A percentile compares a stretch with the other conserved stretches of the same genome.
phyloP scores from a whole-genome alignment of 2,797 vertebrate species.

The Onychomys arenicola region DNA sequence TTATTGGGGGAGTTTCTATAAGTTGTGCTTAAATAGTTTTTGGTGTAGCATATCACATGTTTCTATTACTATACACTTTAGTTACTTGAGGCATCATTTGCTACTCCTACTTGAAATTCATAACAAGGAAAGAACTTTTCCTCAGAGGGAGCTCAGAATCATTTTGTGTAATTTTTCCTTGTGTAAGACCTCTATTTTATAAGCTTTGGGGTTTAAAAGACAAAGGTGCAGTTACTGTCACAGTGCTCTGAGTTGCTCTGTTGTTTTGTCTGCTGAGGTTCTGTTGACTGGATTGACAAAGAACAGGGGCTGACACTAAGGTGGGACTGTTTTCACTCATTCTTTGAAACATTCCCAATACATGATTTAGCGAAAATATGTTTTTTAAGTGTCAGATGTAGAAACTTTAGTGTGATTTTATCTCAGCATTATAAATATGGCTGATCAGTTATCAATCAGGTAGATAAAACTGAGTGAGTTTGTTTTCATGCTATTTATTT shows the following conservation, averaged over 20 bases:
- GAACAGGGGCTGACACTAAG: slow-evolving; percentile 44
- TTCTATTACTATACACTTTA: slow-evolving; percentile 16
- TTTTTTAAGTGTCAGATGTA: slow-evolving; percentile 56
- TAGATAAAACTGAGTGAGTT: slow-evolving; percentile 83
- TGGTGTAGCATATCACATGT: slow-evolving; percentile 16
- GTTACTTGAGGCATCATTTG: slow-evolving; percentile 51
- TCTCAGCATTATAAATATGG: slow-evolving; percentile 65
- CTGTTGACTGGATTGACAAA: slow-evolving; percentile 62
- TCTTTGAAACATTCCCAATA: slow-evolving; percentile 15
- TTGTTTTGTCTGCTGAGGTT: slow-evolving; percentile 72
- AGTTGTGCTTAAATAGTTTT: slow-evolving; percentile 54
- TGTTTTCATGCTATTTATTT: slow-evolving; percentile 86
- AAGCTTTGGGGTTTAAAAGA: slow-evolving; percentile 71
- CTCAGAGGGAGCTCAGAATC: slow-evolving; percentile 67
- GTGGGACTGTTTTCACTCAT: background rate
- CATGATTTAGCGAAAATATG: slow-evolving; percentile 73
- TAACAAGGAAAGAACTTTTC: slow-evolving; percentile 57
- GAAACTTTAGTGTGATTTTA: slow-evolving; percentile 45
- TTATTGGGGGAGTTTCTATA: background rate
- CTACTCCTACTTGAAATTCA: slow-evolving; percentile 68
- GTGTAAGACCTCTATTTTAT: slow-evolving; percentile 72
- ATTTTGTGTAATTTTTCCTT: slow-evolving; percentile 80
- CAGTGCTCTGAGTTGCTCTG: slow-evolving; percentile 63
- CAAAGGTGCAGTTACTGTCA: slow-evolving; percentile 66
- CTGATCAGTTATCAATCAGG: slow-evolving; percentile 83